These are phyloP conservation scores for Rhizoglyphus robini DNA, from an alignment of 1,140 invertebrate genomes.

Conservation along the genomic window DNA sequence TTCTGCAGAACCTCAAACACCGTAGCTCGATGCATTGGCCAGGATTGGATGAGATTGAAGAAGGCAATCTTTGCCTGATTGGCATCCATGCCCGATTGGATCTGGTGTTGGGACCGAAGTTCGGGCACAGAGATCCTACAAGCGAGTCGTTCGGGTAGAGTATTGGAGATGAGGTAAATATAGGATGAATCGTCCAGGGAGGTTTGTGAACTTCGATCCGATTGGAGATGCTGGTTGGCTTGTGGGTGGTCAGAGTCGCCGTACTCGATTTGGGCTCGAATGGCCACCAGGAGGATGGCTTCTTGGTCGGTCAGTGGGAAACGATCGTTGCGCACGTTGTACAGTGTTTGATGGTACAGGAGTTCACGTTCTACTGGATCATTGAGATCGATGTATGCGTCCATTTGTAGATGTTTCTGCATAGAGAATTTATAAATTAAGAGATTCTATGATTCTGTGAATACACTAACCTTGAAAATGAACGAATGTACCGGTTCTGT, in stretches of 20 bases:
- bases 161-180: conserved; percentile 56
- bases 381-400: conserved; percentile 62
- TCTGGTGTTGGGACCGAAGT: conserved; percentile 71
- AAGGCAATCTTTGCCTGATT: conserved; percentile 78
- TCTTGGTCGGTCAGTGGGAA: conserved; percentile 82
- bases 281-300: conserved; percentile 81
- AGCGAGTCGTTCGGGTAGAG: conserved; percentile 63
- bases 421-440: conserved; percentile 47
- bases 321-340: conserved; percentile 70
- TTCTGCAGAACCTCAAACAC: conserved; percentile 95
- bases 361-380: conserved; percentile 88
- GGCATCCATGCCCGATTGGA: conserved; percentile 63
- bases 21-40: conserved; percentile 79
- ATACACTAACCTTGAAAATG: conserved; percentile 35
- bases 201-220: neutral
- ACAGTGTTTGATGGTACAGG: conserved; percentile 85
- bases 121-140: conserved; percentile 56
- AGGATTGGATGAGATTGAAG: conserved; percentile 80
- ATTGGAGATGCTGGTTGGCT: conserved; percentile 24
- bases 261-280: conserved; percentile 81
- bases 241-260: conserved; percentile 51
- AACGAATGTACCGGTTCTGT: conserved; percentile 30
- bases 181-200: conserved; percentile 28
- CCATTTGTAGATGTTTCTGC: conserved; percentile 85
- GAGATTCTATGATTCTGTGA: conserved; percentile 17